phyloP scores from a whole-genome alignment of 53 echinoderm and acorn worm species.

The Luidia sarsii region DNA sequence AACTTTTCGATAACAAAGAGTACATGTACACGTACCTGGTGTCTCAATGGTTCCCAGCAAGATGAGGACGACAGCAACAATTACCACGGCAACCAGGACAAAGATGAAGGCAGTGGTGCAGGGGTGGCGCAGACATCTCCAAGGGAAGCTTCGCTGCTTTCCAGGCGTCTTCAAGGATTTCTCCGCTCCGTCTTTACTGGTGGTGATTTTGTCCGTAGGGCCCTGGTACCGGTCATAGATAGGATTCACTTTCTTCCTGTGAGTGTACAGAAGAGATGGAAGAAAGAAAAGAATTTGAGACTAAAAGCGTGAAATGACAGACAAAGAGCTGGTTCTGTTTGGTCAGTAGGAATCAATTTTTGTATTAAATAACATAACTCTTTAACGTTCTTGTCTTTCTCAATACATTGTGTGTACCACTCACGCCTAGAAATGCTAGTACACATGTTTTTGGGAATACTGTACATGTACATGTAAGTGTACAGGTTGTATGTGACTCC shows the following conservation, averaged over 20 bases:
- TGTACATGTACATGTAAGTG: too few relatives aligned
- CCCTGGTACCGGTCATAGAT: slow-evolving; percentile 80
- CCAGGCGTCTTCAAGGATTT: slow-evolving; percentile 16
- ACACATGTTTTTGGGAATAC: too few relatives aligned
- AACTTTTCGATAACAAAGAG: background rate
- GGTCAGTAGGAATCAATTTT: too few relatives aligned
- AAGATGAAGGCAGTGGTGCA: slow-evolving; percentile 60
- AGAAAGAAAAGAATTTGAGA: too few relatives aligned
- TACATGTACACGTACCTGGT: slow-evolving; percentile 43
- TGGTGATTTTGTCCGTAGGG: slow-evolving; percentile 41
- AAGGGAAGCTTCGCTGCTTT: slow-evolving; percentile 11
- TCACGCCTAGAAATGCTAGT: too few relatives aligned
- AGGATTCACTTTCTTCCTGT: slow-evolving; percentile 93
- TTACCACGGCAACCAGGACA: slow-evolving; percentile 42
- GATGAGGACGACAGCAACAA: slow-evolving; percentile 64
- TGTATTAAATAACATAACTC: too few relatives aligned
- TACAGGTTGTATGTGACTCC: too few relatives aligned
- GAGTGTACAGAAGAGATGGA: background rate
- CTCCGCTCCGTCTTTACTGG: background rate
- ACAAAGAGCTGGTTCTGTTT: too few relatives aligned
- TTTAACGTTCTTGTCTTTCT: too few relatives aligned
- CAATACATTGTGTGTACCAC: too few relatives aligned
- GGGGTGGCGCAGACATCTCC: slow-evolving; percentile 61
- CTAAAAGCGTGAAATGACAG: too few relatives aligned
- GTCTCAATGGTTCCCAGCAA: slow-evolving; percentile 70